phyloP scores from a whole-genome alignment of 1,140 invertebrate species.

The Lysiphlebus fabarum region DNA sequence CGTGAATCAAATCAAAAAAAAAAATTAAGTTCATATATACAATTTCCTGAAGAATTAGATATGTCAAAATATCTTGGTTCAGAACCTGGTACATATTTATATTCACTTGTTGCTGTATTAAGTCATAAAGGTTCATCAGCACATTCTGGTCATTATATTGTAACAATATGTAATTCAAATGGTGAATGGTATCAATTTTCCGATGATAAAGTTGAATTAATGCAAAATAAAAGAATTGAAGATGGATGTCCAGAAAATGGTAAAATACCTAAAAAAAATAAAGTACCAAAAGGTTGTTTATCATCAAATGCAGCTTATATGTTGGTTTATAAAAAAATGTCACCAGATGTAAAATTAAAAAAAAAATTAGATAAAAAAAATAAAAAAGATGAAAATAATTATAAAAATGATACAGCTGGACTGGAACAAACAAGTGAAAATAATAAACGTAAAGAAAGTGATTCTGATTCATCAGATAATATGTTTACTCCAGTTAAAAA shows the following conservation, averaged over 20 bases:
- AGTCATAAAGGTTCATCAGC: constrained; percentile 67
- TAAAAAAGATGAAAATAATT: constrained; percentile 5
- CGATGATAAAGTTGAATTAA: constrained; percentile 66
- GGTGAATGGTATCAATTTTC: constrained; percentile 69
- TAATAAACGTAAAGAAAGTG: constrained; percentile 11
- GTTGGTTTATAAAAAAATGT: constrained; percentile 60
- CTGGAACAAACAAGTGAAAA: neutral
- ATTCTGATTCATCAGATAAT: constrained; percentile 11
- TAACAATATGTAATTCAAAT: constrained; percentile 55
- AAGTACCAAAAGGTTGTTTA: constrained; percentile 54
- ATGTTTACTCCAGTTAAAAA: constrained; percentile 15
- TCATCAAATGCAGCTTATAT: constrained; percentile 64
- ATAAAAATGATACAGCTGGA: neutral
- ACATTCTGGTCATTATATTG: constrained; percentile 71
- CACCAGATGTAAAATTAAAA: constrained; percentile 29
- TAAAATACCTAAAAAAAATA: constrained; percentile 48
- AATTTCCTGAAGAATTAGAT: constrained; percentile 68
- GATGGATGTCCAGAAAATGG: constrained; percentile 46
- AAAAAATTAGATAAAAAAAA: constrained; percentile 21
- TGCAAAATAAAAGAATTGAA: constrained; percentile 53
- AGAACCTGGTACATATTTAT: constrained; percentile 50
- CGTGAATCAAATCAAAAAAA: constrained; percentile 65
- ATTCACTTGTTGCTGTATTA: constrained; percentile 65
- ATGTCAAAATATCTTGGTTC: constrained; percentile 60
- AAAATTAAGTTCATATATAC: constrained; percentile 66